Percentiles rank a stretch among this genome's conserved stretches.
These are phyloP conservation scores for Meteorus sp. DNA, from an alignment of 1,140 invertebrate species.

Conservation along the genomic window DNA sequence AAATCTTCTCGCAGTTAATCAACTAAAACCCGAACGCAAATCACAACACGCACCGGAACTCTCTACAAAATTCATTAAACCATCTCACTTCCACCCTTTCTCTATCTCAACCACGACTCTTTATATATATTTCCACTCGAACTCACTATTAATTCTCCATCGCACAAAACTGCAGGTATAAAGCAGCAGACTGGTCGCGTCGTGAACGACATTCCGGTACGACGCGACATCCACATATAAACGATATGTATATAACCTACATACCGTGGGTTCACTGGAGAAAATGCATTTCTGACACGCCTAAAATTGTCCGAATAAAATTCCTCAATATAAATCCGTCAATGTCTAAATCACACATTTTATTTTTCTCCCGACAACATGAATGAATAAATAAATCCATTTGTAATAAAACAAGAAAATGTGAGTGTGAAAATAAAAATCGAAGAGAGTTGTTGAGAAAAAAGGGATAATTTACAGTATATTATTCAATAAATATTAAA, in stretches of 20 bases:
- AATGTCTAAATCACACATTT: too few species aligned
- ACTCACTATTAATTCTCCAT: not conserved
- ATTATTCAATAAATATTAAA: constrained; percentile 21
- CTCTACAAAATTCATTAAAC: not conserved
- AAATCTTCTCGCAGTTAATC: too few species aligned
- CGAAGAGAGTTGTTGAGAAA: too few species aligned
- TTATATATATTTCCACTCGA: too few species aligned
- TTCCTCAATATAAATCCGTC: too few species aligned
- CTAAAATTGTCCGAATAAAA: not conserved
- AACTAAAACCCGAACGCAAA: too few species aligned
- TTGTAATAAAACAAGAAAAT: too few species aligned
- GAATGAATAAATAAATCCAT: too few species aligned
- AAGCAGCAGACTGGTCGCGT: not conserved
- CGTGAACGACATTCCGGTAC: constrained; percentile 19
- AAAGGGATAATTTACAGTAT: not conserved
- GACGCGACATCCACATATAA: not conserved
- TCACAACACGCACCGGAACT: too few species aligned
- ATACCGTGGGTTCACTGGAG: constrained; percentile 18
- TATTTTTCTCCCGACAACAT: too few species aligned
- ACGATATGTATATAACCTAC: constrained; percentile 18
- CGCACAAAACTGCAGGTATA: not conserved
- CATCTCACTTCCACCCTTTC: not conserved
- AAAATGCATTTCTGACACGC: constrained; percentile 17
- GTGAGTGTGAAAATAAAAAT: too few species aligned
- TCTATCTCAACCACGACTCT: not conserved